These are phyloP conservation scores for Pluvialis apricaria DNA, from an alignment of 2,113 vertebrate genomes.

Conservation along the genomic window DNA sequence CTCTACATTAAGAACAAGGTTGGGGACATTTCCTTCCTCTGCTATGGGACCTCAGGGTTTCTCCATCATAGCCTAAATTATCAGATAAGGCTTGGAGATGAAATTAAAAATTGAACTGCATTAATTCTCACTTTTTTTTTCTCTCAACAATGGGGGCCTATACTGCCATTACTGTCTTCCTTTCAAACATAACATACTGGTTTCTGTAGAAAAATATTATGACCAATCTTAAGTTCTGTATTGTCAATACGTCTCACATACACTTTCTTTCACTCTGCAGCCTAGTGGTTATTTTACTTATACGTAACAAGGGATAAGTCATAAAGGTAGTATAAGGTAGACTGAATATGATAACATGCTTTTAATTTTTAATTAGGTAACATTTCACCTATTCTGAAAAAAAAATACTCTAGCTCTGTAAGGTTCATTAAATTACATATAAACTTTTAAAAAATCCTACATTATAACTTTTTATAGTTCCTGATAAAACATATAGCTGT, in stretches of 20 bases:
- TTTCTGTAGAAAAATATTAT: background rate
- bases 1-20: background rate
- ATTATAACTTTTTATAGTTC: background rate
- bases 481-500: background rate
- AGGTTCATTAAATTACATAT: background rate
- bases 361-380: background rate
- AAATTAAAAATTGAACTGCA: background rate
- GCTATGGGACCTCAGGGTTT: background rate
- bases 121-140: background rate
- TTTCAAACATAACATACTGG: background rate
- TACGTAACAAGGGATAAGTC: background rate
- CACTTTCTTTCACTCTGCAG: background rate
- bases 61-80: background rate
- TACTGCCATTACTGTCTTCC: background rate
- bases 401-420: background rate
- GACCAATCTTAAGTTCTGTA: background rate
- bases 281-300: background rate
- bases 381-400: background rate
- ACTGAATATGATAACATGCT: background rate
- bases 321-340: background rate
- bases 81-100: background rate
- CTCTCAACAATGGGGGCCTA: background rate
- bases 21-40: background rate
- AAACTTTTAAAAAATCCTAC: background rate
- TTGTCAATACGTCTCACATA: background rate